These are phyloP conservation scores for Mythimna loreyi DNA, from an alignment of 2,888 invertebrate species.

Conservation along the genomic window DNA sequence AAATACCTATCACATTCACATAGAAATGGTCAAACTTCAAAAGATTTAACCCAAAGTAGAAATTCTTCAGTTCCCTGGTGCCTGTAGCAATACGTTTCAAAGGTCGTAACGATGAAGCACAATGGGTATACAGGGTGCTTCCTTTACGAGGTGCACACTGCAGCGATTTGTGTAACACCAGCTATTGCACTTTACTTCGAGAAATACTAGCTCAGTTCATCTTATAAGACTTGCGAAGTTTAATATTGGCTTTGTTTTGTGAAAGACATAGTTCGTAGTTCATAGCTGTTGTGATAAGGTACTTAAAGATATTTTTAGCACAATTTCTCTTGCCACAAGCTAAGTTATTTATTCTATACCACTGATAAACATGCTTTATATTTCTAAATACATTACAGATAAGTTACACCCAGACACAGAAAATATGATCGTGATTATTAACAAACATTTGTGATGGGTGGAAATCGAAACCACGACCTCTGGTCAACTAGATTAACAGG, in stretches of 20 bases:
- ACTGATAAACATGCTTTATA: too few species aligned
- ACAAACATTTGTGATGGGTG: too few species aligned
- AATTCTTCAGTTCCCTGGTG: slow-evolving; percentile 21
- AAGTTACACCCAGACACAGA: too few species aligned
- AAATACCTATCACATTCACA: neutral
- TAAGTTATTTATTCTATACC: too few species aligned
- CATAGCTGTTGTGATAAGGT: too few species aligned
- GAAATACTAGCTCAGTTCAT: slow-evolving; percentile 29
- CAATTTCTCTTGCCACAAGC: too few species aligned
- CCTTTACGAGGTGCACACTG: slow-evolving; percentile 39
- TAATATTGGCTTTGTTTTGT: neutral
- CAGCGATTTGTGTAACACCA: slow-evolving; percentile 46
- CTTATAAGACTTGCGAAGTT: slow-evolving; percentile 7
- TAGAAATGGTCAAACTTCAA: neutral
- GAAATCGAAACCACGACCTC: too few species aligned
- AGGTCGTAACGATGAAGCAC: slow-evolving; percentile 41
- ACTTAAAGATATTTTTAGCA: too few species aligned
- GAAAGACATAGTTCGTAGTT: too few species aligned
- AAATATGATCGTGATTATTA: too few species aligned
- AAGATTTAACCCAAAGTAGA: neutral
- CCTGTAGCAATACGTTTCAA: slow-evolving; percentile 27
- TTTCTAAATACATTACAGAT: too few species aligned
- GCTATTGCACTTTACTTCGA: slow-evolving; percentile 40
- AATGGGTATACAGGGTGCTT: slow-evolving; percentile 18
- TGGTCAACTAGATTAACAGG: too few species aligned